Conservation (phyloP, 1,140 invertebrate species). For the Bombus difficillimus region DNA sequence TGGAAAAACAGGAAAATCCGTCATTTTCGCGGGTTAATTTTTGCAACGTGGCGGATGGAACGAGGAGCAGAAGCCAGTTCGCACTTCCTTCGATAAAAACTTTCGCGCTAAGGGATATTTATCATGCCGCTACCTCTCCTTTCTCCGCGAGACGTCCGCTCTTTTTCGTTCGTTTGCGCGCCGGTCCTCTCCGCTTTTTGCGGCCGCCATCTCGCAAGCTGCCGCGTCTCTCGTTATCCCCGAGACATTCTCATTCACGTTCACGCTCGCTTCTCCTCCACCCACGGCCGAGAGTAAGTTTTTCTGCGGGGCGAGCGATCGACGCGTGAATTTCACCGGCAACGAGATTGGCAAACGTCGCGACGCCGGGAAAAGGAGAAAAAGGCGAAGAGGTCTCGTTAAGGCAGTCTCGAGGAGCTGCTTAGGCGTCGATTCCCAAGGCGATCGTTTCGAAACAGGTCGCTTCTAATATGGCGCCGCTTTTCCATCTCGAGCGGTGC, state of each 20-base stretch:
- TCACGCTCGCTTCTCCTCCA: neutral
- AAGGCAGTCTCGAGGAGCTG: conserved; percentile 25
- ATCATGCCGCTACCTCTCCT: conserved; percentile 48
- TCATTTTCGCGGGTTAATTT: neutral
- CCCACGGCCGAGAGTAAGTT: neutral
- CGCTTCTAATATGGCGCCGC: conserved; percentile 70
- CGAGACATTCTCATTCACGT: conserved; percentile 53
- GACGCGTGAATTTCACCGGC: conserved; percentile 11
- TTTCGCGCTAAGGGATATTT: conserved; percentile 65
- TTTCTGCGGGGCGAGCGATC: neutral
- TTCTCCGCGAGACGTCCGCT: neutral
- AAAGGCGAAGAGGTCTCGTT: conserved; percentile 33
- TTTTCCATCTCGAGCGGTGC: conserved; percentile 55
- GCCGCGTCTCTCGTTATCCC: conserved; percentile 55
- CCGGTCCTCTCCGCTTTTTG: conserved; percentile 65
- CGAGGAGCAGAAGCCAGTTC: conserved; percentile 39
- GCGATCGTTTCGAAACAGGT: conserved; percentile 59
- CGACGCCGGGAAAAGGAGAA: conserved; percentile 15
- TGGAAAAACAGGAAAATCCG: too few relatives aligned
- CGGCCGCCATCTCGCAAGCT: neutral
- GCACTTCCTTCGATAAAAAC: conserved; percentile 71
- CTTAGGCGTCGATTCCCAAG: conserved; percentile 51
- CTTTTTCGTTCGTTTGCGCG: conserved; percentile 53
- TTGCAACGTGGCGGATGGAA: neutral
- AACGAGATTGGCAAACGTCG: conserved; percentile 34